Evolutionary conservation across 2,797 vertebrate genomes (phyloP).

Genomic region (Mormyrops boulengeri): DNA sequence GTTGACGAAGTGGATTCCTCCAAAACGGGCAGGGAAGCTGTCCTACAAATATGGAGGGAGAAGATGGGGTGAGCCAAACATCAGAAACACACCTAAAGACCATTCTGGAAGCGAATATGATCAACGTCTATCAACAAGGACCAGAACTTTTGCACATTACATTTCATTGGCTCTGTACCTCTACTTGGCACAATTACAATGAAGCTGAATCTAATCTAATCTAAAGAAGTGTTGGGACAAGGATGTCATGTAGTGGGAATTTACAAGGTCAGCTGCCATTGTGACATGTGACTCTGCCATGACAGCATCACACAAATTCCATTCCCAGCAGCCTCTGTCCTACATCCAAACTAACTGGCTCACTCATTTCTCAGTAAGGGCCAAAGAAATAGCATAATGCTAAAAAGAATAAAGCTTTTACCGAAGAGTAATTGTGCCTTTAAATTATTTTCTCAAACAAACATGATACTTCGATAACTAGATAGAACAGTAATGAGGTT

Average conservation of each 20-base stretch:
- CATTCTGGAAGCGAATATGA: neutral
- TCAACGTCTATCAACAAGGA: neutral
- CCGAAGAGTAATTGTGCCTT: neutral
- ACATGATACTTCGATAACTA: neutral
- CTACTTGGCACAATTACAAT: neutral
- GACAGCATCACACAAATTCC: neutral
- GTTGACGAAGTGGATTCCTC: constrained; percentile 98
- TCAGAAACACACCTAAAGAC: neutral
- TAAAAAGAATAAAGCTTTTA: neutral
- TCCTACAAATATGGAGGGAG: constrained; percentile 62
- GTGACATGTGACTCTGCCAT: neutral
- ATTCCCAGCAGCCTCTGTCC: neutral
- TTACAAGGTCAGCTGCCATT: neutral
- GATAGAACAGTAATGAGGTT: neutral
- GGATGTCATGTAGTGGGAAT: neutral
- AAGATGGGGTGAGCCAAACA: neutral
- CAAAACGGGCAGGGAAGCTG: constrained; percentile 94
- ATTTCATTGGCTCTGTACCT: neutral
- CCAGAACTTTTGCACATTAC: neutral
- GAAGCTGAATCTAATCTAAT: neutral
- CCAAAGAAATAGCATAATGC: neutral
- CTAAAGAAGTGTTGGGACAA: neutral
- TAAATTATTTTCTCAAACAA: neutral
- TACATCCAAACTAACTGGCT: neutral
- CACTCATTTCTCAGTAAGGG: neutral